A percentile compares a stretch with the other conserved stretches of the same genome.
Conservation (phyloP, 2,113 vertebrate genomes). For the Polypterus senegalus region DNA sequence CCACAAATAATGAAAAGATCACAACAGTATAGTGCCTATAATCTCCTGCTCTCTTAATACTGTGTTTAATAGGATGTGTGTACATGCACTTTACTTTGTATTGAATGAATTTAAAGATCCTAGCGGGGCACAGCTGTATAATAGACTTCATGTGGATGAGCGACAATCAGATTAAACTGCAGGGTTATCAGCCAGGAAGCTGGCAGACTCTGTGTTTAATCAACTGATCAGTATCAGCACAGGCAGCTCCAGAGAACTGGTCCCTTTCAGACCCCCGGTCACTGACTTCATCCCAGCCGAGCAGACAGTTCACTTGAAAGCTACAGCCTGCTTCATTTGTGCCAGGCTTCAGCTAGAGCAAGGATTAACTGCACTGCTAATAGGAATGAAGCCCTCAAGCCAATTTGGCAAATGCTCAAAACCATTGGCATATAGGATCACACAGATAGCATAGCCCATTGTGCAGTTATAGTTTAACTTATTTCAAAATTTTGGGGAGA, state of each 20-base stretch:
- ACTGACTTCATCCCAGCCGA: conserved; percentile 3
- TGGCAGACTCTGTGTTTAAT: conserved; percentile 54
- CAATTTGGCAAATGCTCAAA: too few relatives aligned
- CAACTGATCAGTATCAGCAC: conserved; percentile 50
- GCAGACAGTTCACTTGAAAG: neutral
- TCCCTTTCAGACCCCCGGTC: conserved; percentile 1
- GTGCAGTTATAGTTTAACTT: too few relatives aligned
- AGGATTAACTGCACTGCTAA: too few relatives aligned
- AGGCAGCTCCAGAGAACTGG: conserved; percentile 23
- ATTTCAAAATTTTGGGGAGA: too few relatives aligned
- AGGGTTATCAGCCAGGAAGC: conserved; percentile 42
- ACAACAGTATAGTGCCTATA: conserved; percentile 9
- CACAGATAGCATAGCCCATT: too few relatives aligned
- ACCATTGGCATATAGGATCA: too few relatives aligned
- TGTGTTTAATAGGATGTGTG: conserved; percentile 10
- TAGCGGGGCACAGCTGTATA: conserved; percentile 10
- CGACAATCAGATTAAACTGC: conserved; percentile 25
- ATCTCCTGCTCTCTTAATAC: conserved; percentile 12
- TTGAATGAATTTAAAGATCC: conserved; percentile 8
- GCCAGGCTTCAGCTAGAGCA: too few relatives aligned
- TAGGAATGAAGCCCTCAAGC: too few relatives aligned
- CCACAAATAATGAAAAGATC: conserved; percentile 16
- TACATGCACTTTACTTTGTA: conserved; percentile 5
- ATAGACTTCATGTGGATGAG: conserved; percentile 27
- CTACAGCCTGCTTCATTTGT: neutral